Evolutionary conservation across 92 coral and sea anemone species (phyloP).

Genomic region (Porites evermanni): DNA sequence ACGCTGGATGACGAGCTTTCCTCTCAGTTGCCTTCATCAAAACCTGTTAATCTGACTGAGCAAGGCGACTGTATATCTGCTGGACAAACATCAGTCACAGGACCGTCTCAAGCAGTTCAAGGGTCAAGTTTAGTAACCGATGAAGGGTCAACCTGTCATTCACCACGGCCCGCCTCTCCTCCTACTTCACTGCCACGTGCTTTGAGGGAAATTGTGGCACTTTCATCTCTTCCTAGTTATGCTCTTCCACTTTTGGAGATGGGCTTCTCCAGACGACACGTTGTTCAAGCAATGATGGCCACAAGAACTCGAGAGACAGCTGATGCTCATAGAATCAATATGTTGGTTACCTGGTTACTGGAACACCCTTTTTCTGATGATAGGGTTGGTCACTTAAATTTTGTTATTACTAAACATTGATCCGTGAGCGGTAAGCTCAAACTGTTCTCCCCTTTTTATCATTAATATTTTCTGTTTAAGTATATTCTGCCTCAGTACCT

Average conservation of each 20-base stretch:
- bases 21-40: conserved; percentile 21
- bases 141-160: conserved; percentile 27
- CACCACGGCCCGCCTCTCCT: conserved; percentile 73
- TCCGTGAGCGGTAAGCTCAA: neutral
- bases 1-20: conserved; percentile 26
- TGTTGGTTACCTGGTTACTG: conserved; percentile 86
- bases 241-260: conserved; percentile 85
- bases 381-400: conserved; percentile 54
- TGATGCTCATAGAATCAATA: conserved; percentile 75
- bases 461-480: no score
- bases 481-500: no score
- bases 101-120: neutral
- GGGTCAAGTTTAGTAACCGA: neutral
- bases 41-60: neutral
- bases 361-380: conserved; percentile 91
- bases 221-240: conserved; percentile 77
- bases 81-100: neutral
- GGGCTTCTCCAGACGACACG: conserved; percentile 89
- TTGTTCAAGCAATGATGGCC: conserved; percentile 83
- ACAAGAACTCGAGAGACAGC: conserved; percentile 76
- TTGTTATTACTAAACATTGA: neutral
- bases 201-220: conserved; percentile 75
- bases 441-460: neutral
- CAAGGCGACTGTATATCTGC: conserved; percentile 12
- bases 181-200: conserved; percentile 77